phyloP scores from a whole-genome alignment of 2,797 vertebrate species.

The Coracias cyanogaster region DNA sequence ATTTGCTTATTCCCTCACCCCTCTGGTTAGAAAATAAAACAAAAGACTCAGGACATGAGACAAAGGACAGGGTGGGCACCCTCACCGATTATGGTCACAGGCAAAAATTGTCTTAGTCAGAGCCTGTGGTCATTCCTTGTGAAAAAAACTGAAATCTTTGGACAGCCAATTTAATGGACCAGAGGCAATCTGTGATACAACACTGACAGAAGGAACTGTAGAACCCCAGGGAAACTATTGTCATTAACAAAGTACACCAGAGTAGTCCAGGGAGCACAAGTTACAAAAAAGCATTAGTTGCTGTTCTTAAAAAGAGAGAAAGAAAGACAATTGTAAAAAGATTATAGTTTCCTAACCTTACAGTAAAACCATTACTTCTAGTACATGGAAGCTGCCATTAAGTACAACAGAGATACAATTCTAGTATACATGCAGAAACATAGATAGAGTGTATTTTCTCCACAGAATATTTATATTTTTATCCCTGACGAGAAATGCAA shows the following conservation, averaged over 20 bases:
- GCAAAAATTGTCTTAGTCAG: not conserved
- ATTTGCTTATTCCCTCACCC: too few species aligned
- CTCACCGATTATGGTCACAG: too few species aligned
- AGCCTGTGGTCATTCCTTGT: not conserved
- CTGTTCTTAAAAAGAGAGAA: not conserved
- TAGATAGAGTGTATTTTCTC: not conserved
- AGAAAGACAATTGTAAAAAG: not conserved
- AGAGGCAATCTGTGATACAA: not conserved
- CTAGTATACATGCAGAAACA: not conserved
- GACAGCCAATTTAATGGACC: not conserved
- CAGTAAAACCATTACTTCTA: not conserved
- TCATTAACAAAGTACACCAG: not conserved
- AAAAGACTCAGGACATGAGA: too few species aligned
- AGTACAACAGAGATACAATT: not conserved
- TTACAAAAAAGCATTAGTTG: not conserved
- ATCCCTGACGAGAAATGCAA: not conserved
- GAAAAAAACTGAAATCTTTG: rapidly evolving
- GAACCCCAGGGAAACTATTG: not conserved
- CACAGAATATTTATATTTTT: not conserved
- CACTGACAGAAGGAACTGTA: not conserved
- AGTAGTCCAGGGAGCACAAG: not conserved
- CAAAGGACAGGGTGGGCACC: too few species aligned
- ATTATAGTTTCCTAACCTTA: not conserved
- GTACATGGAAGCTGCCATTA: not conserved
- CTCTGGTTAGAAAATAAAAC: too few species aligned